Evolutionary conservation across 2,888 invertebrate genomes (phyloP).

Genomic region (Alviniconcha strummeri): DNA sequence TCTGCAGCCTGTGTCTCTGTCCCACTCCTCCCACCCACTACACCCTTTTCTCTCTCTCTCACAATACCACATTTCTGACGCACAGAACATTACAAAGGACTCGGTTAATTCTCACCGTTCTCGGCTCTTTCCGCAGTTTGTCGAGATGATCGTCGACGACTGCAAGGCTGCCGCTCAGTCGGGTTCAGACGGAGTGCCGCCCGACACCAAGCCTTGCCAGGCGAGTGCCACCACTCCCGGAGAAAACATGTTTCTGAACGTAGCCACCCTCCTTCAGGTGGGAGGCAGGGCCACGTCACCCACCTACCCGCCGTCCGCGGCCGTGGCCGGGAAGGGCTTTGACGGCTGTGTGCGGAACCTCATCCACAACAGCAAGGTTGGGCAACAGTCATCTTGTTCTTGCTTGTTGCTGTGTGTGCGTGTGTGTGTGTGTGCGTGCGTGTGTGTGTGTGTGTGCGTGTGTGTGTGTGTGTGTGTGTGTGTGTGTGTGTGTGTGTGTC

Average conservation of each 20-base stretch:
- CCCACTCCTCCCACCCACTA: neutral
- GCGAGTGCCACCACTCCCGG: constrained; percentile 92
- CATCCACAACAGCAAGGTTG: constrained; percentile 87
- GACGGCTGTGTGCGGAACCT: constrained; percentile 90
- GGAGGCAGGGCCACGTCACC: constrained; percentile 79
- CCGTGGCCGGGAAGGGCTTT: constrained; percentile 81
- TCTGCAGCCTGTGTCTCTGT: too few species aligned
- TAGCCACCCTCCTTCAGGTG: constrained; percentile 94
- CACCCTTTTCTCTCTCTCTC: too few species aligned
- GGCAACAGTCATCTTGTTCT: neutral
- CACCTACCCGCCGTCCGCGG: constrained; percentile 39
- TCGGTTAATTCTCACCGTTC: too few species aligned
- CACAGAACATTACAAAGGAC: too few species aligned
- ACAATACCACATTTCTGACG: too few species aligned
- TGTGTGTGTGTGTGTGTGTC: too few species aligned
- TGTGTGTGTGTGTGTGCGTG: too few species aligned
- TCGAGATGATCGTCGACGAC: constrained; percentile 93
- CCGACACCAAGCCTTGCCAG: constrained; percentile 93
- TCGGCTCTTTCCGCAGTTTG: constrained; percentile 76
- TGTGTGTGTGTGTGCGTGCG: too few species aligned
- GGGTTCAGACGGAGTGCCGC: constrained; percentile 92
- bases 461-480: too few species aligned
- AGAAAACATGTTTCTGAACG: constrained; percentile 95
- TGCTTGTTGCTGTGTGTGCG: neutral
- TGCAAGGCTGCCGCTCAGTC: constrained; percentile 89